phyloP scores from a whole-genome alignment of 1,140 invertebrate species.

The Macrosteles quadrilineatus region DNA sequence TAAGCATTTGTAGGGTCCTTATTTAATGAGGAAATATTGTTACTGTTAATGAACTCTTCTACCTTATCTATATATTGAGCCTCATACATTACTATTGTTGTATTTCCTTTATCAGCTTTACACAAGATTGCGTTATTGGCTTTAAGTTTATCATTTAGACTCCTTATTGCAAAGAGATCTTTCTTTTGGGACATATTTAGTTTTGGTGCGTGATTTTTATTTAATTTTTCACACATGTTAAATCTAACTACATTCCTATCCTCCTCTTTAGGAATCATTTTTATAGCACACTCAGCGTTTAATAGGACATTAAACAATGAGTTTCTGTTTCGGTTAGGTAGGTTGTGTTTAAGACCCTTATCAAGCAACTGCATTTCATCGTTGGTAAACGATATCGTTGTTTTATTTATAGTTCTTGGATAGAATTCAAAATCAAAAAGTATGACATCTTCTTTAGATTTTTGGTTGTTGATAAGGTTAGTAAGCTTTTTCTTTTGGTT shows the following conservation, averaged over 20 bases:
- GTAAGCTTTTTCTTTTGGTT: not conserved
- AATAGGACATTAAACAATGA: not conserved
- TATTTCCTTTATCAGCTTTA: not conserved
- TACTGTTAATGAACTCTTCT: not conserved
- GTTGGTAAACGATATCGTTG: not conserved
- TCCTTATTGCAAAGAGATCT: not conserved
- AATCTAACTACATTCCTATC: not conserved
- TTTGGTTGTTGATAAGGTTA: not conserved
- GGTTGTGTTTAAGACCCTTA: not conserved
- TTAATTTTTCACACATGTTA: too few relatives aligned
- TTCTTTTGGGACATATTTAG: too few relatives aligned
- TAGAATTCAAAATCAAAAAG: not conserved
- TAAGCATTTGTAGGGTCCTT: not conserved
- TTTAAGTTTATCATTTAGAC: not conserved
- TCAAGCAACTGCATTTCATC: not conserved
- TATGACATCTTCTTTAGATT: not conserved
- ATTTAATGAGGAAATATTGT: too few relatives aligned
- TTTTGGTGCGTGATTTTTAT: too few relatives aligned
- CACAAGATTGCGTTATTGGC: too few relatives aligned
- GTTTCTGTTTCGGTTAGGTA: not conserved
- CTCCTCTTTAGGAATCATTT: not conserved
- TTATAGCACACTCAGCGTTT: not conserved
- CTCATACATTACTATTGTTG: not conserved
- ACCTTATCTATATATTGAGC: too few relatives aligned
- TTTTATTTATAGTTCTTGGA: not conserved